Base-by-base conservation (phyloP, 2,797 vertebrate species). In the Anguilla megastoma region DNA sequence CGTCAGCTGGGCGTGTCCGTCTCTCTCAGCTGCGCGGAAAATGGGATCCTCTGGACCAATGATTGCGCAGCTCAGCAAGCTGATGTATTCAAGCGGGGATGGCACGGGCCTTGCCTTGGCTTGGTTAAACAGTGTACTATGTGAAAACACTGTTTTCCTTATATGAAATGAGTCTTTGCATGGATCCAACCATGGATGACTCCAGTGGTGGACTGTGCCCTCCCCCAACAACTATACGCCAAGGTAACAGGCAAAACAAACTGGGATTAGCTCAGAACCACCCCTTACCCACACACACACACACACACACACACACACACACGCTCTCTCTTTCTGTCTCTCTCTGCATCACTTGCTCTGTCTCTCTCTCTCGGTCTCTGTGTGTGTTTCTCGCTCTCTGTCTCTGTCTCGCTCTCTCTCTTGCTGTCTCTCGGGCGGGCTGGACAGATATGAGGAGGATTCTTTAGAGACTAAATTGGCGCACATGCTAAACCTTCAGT, bases 401-500 rank as follows among this genome's bases (percentile, higher is more conserved):
- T 45, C 41, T 45, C 3, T 3, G 3, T 45, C 41, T 45, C 41
- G 0, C 41, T 45, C 41, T 45, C 41, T 45, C 41, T 45, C 3
- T 45, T 5, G 3, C 41, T 45, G 41, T 45, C 41, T 45, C 41
- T 45, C 3, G 4, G 41, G 41, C 41, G 9, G 16, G 63, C 56
- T 18, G 82, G 33, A 88, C 21, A 90, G 90, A 88, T 74, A 90
- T 90, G 88, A 84, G 80, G 60, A 3, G 84, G 9, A 50, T 60
- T 66, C n/a, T 8, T 85, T n/a, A 18, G 4, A 74, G 71, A 88
- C 24, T 18, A 69, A 85, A 84, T 66, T 85, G 87, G 86, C 88
- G 92, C 90, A 89, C 85, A 60, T 88, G 82, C 60, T 89, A 41
- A 52, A 87, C 74, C 89, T 90, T 92, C 33, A 89, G 41, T 86